Evolutionary conservation across 2,797 vertebrate species (phyloP), one percentile per base, ranked within the genome.

Genomic region (Babyrousa celebensis): DNA sequence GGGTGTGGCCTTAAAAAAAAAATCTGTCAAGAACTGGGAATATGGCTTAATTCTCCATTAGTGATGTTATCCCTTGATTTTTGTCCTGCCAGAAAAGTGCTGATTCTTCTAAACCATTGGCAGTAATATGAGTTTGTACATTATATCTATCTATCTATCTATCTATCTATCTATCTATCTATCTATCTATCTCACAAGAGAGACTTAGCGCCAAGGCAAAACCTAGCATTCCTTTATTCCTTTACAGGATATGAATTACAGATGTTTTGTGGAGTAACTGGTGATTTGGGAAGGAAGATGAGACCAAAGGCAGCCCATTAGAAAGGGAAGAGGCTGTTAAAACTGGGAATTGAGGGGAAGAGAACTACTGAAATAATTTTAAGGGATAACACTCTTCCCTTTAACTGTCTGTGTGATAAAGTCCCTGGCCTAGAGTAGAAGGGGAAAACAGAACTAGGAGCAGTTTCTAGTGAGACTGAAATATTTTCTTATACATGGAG

Each of bases 21-120:
- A 48, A 48, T 7, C 43, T 48, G 9, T 48, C 43, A 48, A 48
- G 43, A 48, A 48, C 43, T 48, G 43, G 6, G 43, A 48, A 1
- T 89, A 65, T 62, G 36, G 89, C 68, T 82, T 0, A 1, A n/a
- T 78, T 84, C 60, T 85, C 27, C 25, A 48, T 67, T 79, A 88
- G 32, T 85, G 85, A 74, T 89, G 29, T 54, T 71, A 85, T 78
- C 65, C 63, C 21, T 67, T 92, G 25, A 86, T 86, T 83, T 89
- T 86, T 86, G 68, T 78, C 17, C 32, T 89, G 74, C 36, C 74
- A 85, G 74, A 54, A 88, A 89, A 82, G 5, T 77, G 32, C 32
- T 67, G 43, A 86, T 71, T 89, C 56, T 65, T 62, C 2, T 5
- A 96, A 89, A n/a, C 17, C 4, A 32, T 77, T 78, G 52, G 10